Evolutionary conservation across 1,140 invertebrate genomes (phyloP).

Genomic region (Triops cancriformis): DNA sequence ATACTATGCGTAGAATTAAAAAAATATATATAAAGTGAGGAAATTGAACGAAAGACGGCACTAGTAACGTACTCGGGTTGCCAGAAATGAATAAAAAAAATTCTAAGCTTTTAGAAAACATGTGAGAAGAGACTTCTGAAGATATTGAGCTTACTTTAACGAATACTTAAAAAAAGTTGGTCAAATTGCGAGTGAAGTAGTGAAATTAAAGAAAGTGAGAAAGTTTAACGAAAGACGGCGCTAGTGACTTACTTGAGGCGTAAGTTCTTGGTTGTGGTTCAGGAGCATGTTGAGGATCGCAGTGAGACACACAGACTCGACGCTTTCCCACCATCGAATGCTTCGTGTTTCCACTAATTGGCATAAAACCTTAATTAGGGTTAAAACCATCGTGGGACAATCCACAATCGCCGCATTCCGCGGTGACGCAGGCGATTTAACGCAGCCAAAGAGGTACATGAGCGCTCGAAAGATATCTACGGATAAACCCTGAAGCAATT

Average conservation of each 20-base stretch:
- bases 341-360: constrained; percentile 2
- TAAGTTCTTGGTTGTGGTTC: constrained; percentile 7
- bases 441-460: background rate
- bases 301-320: constrained; percentile 19
- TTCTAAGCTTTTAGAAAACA: too few relatives aligned
- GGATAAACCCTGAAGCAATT: background rate
- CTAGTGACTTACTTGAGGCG: constrained; percentile 4
- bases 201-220: too few relatives aligned
- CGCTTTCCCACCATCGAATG: constrained; percentile 25
- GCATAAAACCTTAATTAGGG: constrained; percentile 19
- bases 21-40: too few relatives aligned
- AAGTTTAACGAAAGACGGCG: background rate
- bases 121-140: too few relatives aligned
- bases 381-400: constrained; percentile 2
- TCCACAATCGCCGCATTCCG: background rate
- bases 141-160: too few relatives aligned
- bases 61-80: too few relatives aligned
- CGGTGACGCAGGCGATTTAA: background rate
- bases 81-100: too few relatives aligned
- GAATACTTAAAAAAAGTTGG: too few relatives aligned
- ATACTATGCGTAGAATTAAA: too few relatives aligned
- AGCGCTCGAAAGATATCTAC: background rate
- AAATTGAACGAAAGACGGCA: too few relatives aligned
- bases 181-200: too few relatives aligned
- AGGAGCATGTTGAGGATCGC: constrained; percentile 19